Percentiles rank a stretch among this genome's conserved stretches.
phyloP scores from a whole-genome alignment of 2,888 invertebrate genomes.

The Aricia artaxerxes region DNA sequence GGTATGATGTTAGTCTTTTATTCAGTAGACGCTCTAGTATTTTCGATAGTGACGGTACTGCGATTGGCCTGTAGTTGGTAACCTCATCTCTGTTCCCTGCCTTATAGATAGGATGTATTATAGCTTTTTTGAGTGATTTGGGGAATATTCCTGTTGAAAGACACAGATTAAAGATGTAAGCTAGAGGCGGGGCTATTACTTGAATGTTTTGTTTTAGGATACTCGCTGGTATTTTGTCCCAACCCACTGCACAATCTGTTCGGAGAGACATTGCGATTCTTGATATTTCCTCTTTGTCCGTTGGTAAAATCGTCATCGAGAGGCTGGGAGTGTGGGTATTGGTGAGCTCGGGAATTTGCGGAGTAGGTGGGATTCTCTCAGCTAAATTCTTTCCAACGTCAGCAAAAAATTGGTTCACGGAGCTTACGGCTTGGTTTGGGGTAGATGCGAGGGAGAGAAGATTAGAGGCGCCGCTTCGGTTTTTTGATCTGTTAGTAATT shows the following conservation, averaged over 20 bases:
- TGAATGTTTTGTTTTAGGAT: constrained; percentile 14
- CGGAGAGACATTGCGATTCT: not conserved
- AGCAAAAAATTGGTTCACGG: not conserved
- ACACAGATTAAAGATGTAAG: not conserved
- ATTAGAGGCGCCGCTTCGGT: too few species aligned
- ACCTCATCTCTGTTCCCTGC: not conserved
- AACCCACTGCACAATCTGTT: constrained; percentile 1
- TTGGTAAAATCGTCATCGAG: not conserved
- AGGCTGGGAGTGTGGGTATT: not conserved
- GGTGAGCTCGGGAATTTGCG: not conserved
- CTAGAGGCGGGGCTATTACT: not conserved
- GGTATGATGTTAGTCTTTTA: not conserved
- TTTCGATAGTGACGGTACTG: not conserved
- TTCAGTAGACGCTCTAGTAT: not conserved
- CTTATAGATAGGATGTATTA: not conserved
- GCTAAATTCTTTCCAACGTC: not conserved
- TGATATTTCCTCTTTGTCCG: not conserved
- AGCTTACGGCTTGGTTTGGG: not conserved
- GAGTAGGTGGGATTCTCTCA: not conserved
- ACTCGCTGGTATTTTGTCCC: constrained; percentile 13
- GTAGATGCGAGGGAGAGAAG: not conserved
- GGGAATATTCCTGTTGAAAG: not conserved
- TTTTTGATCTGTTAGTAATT: too few species aligned
- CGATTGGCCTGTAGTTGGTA: not conserved
- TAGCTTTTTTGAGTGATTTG: not conserved